Evolutionary conservation across 2,888 invertebrate genomes (phyloP), one percentile per base, ranked within the genome.

Genomic region (Melieria crassipennis): DNA sequence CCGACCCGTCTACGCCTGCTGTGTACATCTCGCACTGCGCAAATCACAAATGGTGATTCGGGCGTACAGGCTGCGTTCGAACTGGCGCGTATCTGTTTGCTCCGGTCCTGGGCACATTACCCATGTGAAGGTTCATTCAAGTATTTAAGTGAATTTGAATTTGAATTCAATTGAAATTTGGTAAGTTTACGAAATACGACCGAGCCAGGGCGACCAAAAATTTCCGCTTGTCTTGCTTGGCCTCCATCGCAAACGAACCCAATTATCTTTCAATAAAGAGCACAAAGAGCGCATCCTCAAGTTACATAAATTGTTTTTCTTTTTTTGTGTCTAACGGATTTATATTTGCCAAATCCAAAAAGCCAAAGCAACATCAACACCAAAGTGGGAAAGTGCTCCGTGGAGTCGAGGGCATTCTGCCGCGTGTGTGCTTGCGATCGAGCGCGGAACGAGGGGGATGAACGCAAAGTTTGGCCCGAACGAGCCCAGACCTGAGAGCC

Each of bases 261-360:
- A 85, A 85, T 84, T 85, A 85, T 81, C 80, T 84, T 82, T 79
- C 81, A 82, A 85, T 84, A 82, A 84, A 82, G 80, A 79, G 73
- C 78, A 79, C 69, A 75, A 80, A 81, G 79, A 80, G 78, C 82
- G 80, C 81, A 82, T 83, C 80, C 81, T 84, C 84, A 83, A 80
- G 80, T 84, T 84, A 84, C 84, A 83, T 76, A 67, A 75, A 68
- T 69, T 58, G 61, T 68, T 64, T 65, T 73, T 64, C 30, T 75
- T 74, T 74, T 72, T 73, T 73, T 72, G 65, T 73, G 75, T 79
- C 78, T 81, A 77, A 78, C 79, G 79, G 77, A 81, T 80, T 79
- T 80, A 75, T 81, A 79, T 82, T 83, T 81, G 77, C 77, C 79
- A 79, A 78, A 81, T 81, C 79, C 79, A 75, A 77, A 82, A 83